phyloP scores from a whole-genome alignment of 2,797 vertebrate species.

The Eulemur albifrons region DNA sequence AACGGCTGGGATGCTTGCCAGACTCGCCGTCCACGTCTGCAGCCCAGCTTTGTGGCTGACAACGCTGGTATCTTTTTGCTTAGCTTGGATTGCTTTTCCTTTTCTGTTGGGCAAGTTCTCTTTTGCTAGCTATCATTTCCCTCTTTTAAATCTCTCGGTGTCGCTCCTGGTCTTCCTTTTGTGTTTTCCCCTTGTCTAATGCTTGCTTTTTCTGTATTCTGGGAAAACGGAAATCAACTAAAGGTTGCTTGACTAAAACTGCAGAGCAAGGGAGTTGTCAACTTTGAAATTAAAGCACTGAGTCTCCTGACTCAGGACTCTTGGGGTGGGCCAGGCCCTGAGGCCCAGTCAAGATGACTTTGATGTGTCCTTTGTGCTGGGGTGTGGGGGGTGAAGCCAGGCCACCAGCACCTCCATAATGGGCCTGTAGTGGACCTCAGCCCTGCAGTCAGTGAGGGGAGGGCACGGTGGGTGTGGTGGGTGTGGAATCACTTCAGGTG shows the following conservation, averaged over 20 bases:
- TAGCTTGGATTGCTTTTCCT: neutral
- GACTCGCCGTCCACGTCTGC: neutral
- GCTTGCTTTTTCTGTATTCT: neutral
- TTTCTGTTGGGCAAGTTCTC: neutral
- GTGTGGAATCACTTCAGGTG: neutral
- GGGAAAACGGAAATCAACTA: neutral
- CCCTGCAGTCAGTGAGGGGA: neutral
- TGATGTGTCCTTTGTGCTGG: neutral
- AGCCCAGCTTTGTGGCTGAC: neutral
- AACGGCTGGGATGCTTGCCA: neutral
- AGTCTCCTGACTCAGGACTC: neutral
- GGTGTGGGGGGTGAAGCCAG: neutral
- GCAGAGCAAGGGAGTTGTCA: neutral
- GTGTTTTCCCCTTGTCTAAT: neutral
- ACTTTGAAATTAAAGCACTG: neutral
- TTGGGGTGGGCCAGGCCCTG: neutral
- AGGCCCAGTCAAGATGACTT: neutral
- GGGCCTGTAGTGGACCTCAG: neutral
- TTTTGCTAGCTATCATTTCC: neutral
- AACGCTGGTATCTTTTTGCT: neutral
- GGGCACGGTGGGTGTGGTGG: accelerated
- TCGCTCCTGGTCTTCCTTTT: neutral
- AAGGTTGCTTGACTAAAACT: neutral
- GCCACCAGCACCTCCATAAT: neutral
- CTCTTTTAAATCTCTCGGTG: neutral